Conservation (phyloP, 1,140 invertebrate species). For the Tribolium madens region DNA sequence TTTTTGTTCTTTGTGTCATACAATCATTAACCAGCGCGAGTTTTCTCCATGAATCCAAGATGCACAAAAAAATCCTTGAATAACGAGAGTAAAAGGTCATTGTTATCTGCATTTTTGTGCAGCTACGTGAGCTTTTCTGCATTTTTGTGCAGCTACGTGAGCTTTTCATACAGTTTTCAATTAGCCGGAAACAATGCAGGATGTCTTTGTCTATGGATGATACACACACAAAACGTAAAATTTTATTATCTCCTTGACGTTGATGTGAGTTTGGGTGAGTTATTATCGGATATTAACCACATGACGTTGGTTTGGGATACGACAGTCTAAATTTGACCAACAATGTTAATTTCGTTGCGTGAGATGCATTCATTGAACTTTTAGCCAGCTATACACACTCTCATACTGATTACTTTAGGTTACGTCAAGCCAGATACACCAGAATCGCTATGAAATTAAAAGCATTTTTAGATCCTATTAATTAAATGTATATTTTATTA, state of each 20-base stretch:
- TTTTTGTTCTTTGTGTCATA: no score
- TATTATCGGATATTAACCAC: background rate
- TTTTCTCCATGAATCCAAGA: background rate
- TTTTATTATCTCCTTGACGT: slow-evolving; percentile 27
- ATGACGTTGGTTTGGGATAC: background rate
- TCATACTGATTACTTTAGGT: background rate
- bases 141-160: background rate
- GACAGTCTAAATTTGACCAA: background rate
- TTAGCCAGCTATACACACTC: background rate
- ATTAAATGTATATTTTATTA: background rate
- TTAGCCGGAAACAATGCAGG: background rate
- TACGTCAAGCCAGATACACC: background rate
- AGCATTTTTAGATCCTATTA: background rate
- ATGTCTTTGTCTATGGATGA: background rate
- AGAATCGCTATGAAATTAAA: background rate
- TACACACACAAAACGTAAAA: background rate
- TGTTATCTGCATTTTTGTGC: background rate
- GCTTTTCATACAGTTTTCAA: background rate
- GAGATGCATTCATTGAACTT: background rate
- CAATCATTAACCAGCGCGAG: background rate
- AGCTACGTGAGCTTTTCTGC: background rate
- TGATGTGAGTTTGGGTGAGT: background rate
- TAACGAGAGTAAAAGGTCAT: background rate
- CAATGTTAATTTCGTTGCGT: background rate
- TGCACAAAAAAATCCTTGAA: background rate